Evolutionary conservation across 1,140 invertebrate species (phyloP).

Genomic region (Drosophila neocordata): DNA sequence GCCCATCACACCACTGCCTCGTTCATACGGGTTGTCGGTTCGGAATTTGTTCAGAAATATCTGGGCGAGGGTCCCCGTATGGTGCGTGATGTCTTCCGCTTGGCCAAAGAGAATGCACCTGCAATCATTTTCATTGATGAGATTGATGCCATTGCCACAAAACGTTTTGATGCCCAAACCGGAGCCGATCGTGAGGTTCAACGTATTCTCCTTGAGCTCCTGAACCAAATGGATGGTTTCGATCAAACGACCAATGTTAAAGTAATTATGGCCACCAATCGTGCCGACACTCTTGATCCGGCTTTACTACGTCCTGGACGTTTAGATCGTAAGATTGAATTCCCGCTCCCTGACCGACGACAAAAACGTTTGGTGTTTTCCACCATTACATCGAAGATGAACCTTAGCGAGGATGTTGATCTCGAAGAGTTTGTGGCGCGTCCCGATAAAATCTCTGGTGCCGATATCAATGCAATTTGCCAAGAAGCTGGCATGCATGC

Average conservation of each 20-base stretch:
- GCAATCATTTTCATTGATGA: slow-evolving; percentile 99
- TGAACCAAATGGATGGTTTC: slow-evolving; percentile 99
- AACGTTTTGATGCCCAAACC: slow-evolving; percentile 99
- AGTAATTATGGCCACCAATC: slow-evolving; percentile 99
- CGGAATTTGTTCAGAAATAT: slow-evolving; percentile 99
- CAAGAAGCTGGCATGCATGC: slow-evolving; percentile 99
- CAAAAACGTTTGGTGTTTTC: slow-evolving; percentile 99
- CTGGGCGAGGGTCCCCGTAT: slow-evolving; percentile 99
- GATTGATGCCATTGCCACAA: slow-evolving; percentile 99
- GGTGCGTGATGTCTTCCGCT: slow-evolving; percentile 99
- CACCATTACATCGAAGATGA: slow-evolving; percentile 99
- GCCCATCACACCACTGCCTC: slow-evolving; percentile 99
- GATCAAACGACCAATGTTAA: slow-evolving; percentile 99
- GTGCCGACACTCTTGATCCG: slow-evolving; percentile 98
- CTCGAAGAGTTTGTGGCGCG: slow-evolving; percentile 99
- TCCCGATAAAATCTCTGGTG: slow-evolving; percentile 99
- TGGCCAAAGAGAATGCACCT: slow-evolving; percentile 99
- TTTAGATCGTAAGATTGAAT: slow-evolving; percentile 99
- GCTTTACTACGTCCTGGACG: slow-evolving; percentile 98
- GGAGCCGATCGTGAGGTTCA: slow-evolving; percentile 99
- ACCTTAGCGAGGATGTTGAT: slow-evolving; percentile 99
- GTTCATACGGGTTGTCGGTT: slow-evolving; percentile 99
- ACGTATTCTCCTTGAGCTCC: slow-evolving; percentile 97
- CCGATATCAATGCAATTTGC: slow-evolving; percentile 99
- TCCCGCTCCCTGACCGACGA: slow-evolving; percentile 97